A percentile compares a stretch with the other conserved stretches of the same genome.
These are phyloP conservation scores for Lagothrix lagotricha DNA, from an alignment of 2,797 vertebrate species.

Conservation along the genomic window DNA sequence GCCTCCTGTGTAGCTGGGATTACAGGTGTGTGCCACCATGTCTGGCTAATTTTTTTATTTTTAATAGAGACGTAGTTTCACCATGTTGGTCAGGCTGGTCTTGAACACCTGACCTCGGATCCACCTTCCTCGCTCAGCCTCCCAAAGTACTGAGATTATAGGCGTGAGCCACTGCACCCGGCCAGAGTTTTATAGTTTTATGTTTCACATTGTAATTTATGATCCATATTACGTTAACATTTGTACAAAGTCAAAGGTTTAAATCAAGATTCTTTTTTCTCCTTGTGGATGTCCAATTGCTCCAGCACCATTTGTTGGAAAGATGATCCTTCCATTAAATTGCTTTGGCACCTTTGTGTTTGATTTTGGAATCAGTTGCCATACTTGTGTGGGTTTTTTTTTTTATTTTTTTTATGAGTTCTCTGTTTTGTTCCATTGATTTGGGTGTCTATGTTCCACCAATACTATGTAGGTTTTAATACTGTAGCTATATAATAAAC, in stretches of 20 bases:
- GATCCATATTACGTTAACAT: background rate
- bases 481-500: background rate
- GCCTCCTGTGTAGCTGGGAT: too few species aligned
- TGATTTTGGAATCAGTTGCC: background rate
- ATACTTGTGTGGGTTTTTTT: background rate
- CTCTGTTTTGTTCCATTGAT: background rate
- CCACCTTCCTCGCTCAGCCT: too few species aligned
- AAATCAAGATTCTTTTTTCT: background rate
- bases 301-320: background rate
- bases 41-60: too few species aligned
- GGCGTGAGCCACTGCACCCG: too few species aligned
- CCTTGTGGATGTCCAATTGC: background rate
- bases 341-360: background rate
- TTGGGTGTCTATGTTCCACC: background rate
- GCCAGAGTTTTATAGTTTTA: background rate
- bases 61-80: too few species aligned
- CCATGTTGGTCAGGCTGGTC: too few species aligned
- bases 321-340: background rate
- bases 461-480: background rate
- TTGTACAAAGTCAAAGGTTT: background rate
- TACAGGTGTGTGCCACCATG: too few species aligned
- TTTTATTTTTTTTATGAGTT: background rate
- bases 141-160: too few species aligned
- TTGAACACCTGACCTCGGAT: too few species aligned
- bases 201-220: background rate